phyloP scores from a whole-genome alignment of 2,113 vertebrate species.

The Pantherophis guttatus region DNA sequence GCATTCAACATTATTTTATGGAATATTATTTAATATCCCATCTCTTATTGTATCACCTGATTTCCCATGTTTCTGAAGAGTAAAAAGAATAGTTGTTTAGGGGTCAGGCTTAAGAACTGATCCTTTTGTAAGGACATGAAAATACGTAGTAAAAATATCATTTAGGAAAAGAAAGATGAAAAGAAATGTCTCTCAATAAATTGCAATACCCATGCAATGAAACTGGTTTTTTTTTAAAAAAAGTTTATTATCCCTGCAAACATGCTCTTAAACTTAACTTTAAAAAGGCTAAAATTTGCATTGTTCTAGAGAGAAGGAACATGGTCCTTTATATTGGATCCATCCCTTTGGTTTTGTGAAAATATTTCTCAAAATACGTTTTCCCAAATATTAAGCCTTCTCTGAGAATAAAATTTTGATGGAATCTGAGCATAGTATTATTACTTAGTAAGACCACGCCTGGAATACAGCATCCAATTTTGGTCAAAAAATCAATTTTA shows the following conservation, averaged over 20 bases:
- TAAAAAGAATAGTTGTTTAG: slow-evolving; percentile 41
- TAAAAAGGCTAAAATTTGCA: background rate
- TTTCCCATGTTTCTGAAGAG: slow-evolving; percentile 37
- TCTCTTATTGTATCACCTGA: slow-evolving; percentile 35
- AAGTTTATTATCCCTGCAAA: slow-evolving; percentile 36
- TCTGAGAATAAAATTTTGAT: background rate
- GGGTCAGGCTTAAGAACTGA: slow-evolving; percentile 11
- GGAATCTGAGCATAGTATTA: background rate
- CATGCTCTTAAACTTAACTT: slow-evolving; percentile 35
- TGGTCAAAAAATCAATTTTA: background rate
- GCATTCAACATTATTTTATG: slow-evolving; percentile 23
- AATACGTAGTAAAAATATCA: background rate
- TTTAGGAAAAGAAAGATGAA: slow-evolving; percentile 37
- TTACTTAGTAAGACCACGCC: background rate
- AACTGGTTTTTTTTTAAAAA: background rate
- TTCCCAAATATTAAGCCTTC: background rate
- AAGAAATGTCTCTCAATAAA: slow-evolving; percentile 44
- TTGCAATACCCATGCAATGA: slow-evolving; percentile 46
- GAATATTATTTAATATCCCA: slow-evolving; percentile 36
- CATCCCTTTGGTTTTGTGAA: slow-evolving; percentile 27
- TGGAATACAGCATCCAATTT: background rate
- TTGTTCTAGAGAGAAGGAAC: slow-evolving; percentile 16
- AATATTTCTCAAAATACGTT: background rate
- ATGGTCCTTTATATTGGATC: slow-evolving; percentile 4
- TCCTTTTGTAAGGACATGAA: slow-evolving; percentile 34